Conservation (phyloP, 2,888 invertebrate genomes). For the Dicyrtomina minuta region DNA sequence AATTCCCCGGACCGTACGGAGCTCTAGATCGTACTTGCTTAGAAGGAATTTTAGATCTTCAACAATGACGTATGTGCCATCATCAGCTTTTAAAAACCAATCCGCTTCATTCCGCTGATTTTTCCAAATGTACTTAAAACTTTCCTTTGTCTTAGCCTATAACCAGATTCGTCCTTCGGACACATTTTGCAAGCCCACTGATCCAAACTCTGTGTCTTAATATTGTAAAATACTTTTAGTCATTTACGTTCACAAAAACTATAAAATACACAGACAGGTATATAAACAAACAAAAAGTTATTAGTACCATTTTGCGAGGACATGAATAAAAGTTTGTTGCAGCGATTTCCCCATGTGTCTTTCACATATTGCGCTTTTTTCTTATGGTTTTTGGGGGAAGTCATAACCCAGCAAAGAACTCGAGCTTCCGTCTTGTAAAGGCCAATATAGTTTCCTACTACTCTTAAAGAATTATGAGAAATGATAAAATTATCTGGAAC, state of each 20-base stretch:
- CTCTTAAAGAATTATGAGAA: too few species aligned
- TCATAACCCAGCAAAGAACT: conserved; percentile 96
- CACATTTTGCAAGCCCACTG: conserved; percentile 75
- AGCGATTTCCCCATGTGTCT: conserved; percentile 92
- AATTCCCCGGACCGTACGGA: too few species aligned
- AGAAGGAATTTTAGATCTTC: conserved; percentile 95
- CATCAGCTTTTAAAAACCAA: conserved; percentile 98
- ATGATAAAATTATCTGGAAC: too few species aligned
- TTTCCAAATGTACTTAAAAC: conserved; percentile 83
- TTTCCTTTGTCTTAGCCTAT: conserved; percentile 97
- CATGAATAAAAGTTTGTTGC: conserved; percentile 85
- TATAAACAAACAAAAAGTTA: too few species aligned
- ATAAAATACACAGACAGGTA: too few species aligned
- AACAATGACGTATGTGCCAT: conserved; percentile 74
- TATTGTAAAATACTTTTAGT: too few species aligned
- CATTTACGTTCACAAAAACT: too few species aligned
- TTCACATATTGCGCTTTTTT: conserved; percentile 89
- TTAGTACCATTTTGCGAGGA: conserved; percentile 70
- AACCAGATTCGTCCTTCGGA: conserved; percentile 86
- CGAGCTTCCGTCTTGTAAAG: conserved; percentile 67
- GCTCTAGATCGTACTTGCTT: too few species aligned
- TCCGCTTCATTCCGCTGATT: conserved; percentile 83
- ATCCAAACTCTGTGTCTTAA: conserved; percentile 73
- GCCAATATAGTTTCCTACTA: too few species aligned
- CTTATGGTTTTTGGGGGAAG: conserved; percentile 85